Percentiles rank a stretch among this genome's conserved stretches.
Evolutionary conservation across 2,797 vertebrate species (phyloP).

Genomic region (Schizopygopsis pylzovi): DNA sequence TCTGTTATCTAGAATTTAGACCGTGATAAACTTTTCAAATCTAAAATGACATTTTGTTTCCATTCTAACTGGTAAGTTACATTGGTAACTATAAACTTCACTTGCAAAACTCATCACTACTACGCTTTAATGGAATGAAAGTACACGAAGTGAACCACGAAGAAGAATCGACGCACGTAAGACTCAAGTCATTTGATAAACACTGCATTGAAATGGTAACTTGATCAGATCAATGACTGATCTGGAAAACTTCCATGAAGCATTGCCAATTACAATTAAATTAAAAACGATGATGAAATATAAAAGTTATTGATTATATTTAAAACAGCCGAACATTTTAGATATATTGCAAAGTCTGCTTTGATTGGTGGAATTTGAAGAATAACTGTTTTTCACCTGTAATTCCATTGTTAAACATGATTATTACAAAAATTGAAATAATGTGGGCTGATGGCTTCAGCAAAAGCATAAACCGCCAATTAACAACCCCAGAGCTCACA

Average conservation of each 20-base stretch:
- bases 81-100: neutral
- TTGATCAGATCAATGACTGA: too few relatives aligned
- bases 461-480: neutral
- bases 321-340: too few relatives aligned
- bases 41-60: neutral
- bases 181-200: neutral
- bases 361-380: too few relatives aligned
- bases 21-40: neutral
- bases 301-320: too few relatives aligned
- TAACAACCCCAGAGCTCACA: neutral
- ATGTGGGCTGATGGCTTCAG: neutral
- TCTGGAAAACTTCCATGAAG: neutral
- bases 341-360: neutral
- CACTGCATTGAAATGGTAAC: neutral
- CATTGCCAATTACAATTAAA: neutral
- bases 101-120: neutral
- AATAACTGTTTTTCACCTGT: too few relatives aligned
- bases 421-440: neutral
- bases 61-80: neutral
- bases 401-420: neutral
- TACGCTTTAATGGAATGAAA: neutral
- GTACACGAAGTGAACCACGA: neutral
- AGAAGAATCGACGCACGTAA: neutral
- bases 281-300: neutral
- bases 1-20: neutral